Percentiles rank a stretch among this genome's conserved stretches.
Conservation (phyloP, 2,797 vertebrate genomes). For the Okamejei kenojei region DNA sequence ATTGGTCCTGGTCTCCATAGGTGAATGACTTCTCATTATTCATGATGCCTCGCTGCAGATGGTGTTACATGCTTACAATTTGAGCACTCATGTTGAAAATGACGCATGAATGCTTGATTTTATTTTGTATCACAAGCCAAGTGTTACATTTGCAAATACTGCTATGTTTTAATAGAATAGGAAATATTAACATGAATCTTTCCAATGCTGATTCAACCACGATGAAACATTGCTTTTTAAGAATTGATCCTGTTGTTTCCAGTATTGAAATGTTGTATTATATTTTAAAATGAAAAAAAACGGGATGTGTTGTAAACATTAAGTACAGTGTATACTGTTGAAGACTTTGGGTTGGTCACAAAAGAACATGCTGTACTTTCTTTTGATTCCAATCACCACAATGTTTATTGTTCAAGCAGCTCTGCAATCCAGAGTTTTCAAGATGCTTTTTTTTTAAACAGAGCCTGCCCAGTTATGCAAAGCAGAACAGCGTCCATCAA, state of each 20-base stretch:
- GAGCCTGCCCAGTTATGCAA: slow-evolving; percentile 88
- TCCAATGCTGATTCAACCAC: background rate
- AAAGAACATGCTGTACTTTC: background rate
- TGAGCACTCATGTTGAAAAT: background rate
- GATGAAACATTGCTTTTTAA: background rate
- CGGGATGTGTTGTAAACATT: slow-evolving; percentile 31
- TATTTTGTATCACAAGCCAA: background rate
- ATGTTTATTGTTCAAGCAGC: background rate
- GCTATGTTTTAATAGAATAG: background rate
- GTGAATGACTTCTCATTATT: background rate
- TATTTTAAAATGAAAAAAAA: slow-evolving; percentile 8
- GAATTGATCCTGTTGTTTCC: background rate
- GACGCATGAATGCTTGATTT: background rate
- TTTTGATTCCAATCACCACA: background rate
- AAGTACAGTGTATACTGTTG: slow-evolving; percentile 1
- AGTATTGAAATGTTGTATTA: background rate
- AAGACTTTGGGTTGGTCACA: background rate
- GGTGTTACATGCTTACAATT: background rate
- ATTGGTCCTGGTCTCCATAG: background rate
- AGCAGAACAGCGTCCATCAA: slow-evolving; percentile 89
- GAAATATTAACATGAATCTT: background rate
- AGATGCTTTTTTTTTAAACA: slow-evolving; percentile 47
- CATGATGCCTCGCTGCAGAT: background rate
- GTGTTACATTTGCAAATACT: background rate
- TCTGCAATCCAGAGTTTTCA: background rate